A percentile compares a stretch with the other conserved stretches of the same genome.
These are phyloP conservation scores for Drosophila affinis DNA, from an alignment of 2,888 invertebrate species.

Conservation along the genomic window DNA sequence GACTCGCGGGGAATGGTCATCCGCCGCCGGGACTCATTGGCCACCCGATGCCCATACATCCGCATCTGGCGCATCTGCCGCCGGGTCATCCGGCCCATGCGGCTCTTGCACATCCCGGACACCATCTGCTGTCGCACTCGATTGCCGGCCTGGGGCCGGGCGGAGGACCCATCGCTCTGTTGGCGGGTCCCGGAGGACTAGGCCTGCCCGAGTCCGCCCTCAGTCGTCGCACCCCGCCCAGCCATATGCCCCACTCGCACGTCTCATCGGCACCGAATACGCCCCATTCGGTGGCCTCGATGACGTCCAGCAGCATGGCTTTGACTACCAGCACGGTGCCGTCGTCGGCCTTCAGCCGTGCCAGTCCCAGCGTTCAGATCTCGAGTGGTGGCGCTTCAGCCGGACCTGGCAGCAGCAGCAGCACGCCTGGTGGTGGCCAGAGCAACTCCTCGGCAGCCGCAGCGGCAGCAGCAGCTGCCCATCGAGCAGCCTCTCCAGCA, in stretches of 20 bases:
- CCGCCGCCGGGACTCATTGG: constrained; percentile 81
- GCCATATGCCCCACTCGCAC: constrained; percentile 79
- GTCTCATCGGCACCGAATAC: constrained; percentile 75
- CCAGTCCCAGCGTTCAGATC: constrained; percentile 84
- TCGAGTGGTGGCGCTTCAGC: constrained; percentile 58
- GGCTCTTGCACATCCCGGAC: constrained; percentile 81
- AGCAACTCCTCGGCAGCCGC: constrained; percentile 69
- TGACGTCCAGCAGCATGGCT: constrained; percentile 57
- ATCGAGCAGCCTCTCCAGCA: constrained; percentile 83
- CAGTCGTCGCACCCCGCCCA: constrained; percentile 83
- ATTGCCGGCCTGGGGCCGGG: constrained; percentile 80
- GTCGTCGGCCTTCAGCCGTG: constrained; percentile 84
- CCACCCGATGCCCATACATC: constrained; percentile 83
- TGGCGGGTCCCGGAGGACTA: constrained; percentile 81
- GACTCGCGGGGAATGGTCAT: constrained; percentile 73
- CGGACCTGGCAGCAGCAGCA: constrained; percentile 66
- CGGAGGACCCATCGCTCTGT: constrained; percentile 79
- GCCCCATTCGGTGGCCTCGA: constrained; percentile 68
- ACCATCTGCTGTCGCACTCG: constrained; percentile 82
- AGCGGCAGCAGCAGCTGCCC: constrained; percentile 77
- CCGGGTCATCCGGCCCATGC: constrained; percentile 81
- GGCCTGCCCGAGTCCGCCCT: constrained; percentile 81
- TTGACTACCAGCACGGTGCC: constrained; percentile 81
- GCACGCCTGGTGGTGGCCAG: constrained; percentile 52
- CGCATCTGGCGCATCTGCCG: constrained; percentile 81